Evolutionary conservation across 2,113 vertebrate species (phyloP).

Genomic region (Anhinga anhinga): DNA sequence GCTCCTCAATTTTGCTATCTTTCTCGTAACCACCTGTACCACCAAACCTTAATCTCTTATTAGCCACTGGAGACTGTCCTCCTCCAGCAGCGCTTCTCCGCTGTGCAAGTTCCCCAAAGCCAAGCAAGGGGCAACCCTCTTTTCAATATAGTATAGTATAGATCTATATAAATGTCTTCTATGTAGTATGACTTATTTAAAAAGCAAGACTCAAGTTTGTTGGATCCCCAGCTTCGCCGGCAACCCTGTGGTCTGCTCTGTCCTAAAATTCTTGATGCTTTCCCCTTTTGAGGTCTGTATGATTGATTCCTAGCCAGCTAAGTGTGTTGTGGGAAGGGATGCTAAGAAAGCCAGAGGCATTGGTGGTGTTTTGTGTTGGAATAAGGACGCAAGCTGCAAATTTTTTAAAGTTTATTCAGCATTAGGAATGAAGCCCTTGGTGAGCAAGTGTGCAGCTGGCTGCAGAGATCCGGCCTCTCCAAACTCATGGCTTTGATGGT

Average conservation of each 20-base stretch:
- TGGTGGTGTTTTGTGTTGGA: neutral
- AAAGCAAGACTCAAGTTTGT: neutral
- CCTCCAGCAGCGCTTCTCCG: neutral
- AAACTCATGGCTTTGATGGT: neutral
- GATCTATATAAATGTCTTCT: neutral
- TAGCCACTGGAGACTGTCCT: neutral
- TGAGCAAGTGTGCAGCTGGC: neutral
- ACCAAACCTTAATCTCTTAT: neutral
- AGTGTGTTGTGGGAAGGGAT: neutral
- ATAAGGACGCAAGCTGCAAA: neutral
- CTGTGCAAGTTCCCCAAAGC: neutral
- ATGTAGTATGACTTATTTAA: neutral
- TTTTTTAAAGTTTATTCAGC: neutral
- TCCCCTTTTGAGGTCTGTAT: neutral
- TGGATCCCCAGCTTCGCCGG: fast-evolving
- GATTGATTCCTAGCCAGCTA: neutral
- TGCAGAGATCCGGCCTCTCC: fast-evolving
- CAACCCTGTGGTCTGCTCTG: neutral
- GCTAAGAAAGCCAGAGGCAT: fast-evolving
- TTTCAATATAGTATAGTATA: neutral
- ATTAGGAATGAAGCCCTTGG: neutral
- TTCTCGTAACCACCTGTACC: neutral
- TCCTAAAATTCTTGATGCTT: neutral
- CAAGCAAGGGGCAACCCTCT: neutral
- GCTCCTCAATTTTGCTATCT: neutral